Base-by-base conservation (phyloP, 2,113 vertebrate species). In the Cyanoliseus patagonus region DNA sequence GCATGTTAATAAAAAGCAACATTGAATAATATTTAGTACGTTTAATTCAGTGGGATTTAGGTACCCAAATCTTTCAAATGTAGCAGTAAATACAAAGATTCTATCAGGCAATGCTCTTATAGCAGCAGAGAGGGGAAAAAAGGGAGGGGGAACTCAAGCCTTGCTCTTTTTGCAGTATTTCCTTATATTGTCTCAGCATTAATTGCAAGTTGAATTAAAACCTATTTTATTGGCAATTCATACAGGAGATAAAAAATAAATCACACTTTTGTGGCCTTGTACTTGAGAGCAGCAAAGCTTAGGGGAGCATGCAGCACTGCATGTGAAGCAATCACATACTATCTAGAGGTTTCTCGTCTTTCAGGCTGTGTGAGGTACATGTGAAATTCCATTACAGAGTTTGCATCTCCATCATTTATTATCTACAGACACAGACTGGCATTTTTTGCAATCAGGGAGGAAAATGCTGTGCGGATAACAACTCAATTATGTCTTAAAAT, bases 331-430 rank as follows among this genome's bases (percentile, higher is more conserved):
- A 67, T 92, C 46, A 11, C 42, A 11, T 81, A 41, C 86, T 94
- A 88, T 84, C 69, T 82, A 11, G 77, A 88, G 69, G 83, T 91
- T 61, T 80, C 37, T 66, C 42, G 0, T 88, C 66, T 95, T 95
- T 67, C 76, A 90, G 59, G 69, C 70, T 95, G 62, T 69, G 59
- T 59, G 85, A 94, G 35, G 55, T 68, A 88, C 23, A 57, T 49
- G 31, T 72, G 89, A 96, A 98, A 96, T 95, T 91, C 74, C 33
- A 92, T 79, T 93, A 64, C 76, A 95, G 94, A 87, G 33, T 86
- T 85, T 94, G 81, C 82, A 95, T 96, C 81, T 92, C 82, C 75
- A 92, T 85, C 79, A 77, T 93, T 95, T 75, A 96, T 78, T 80
- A 96, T 95, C 81, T 87, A 52, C 74, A 83, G 75, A 91, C 63